Percentiles rank a stretch among this genome's conserved stretches.
Evolutionary conservation across 1,140 invertebrate species (phyloP).

Genomic region (Cotesia vestalis): DNA sequence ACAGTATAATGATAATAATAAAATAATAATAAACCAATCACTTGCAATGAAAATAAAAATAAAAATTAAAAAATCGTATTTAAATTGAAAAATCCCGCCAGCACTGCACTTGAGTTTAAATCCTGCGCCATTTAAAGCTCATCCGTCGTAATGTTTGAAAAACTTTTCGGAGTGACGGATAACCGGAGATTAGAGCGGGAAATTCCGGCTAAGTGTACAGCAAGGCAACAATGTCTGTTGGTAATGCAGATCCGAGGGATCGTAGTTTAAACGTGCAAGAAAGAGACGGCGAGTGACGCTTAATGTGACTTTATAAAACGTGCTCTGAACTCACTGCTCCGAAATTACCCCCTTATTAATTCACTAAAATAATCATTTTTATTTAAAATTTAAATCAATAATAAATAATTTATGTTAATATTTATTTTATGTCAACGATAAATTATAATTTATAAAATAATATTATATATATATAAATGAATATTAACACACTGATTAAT

Average conservation of each 20-base stretch:
- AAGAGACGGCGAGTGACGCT: slow-evolving; percentile 32
- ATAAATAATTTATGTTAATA: too few relatives aligned
- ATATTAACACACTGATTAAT: too few relatives aligned
- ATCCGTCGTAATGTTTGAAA: not conserved
- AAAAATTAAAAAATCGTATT: slow-evolving; percentile 2
- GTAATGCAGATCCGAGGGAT: slow-evolving; percentile 24
- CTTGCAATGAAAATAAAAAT: not conserved
- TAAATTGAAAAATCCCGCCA: slow-evolving; percentile 31
- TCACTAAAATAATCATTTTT: too few relatives aligned
- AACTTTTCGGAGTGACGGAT: not conserved
- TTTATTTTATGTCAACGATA: too few relatives aligned
- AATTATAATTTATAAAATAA: too few relatives aligned
- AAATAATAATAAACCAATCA: too few relatives aligned
- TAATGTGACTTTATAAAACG: not conserved
- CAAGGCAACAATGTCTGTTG: slow-evolving; percentile 14
- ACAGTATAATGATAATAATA: not conserved
- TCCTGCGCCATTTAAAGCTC: slow-evolving; percentile 16
- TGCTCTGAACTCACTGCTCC: slow-evolving; percentile 32
- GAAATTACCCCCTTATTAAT: too few relatives aligned
- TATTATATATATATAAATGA: too few relatives aligned
- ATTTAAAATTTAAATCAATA: too few relatives aligned
- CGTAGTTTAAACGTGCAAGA: slow-evolving; percentile 7
- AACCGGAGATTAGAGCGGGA: slow-evolving; percentile 40
- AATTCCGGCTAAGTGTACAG: slow-evolving; percentile 29
- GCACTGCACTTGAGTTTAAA: slow-evolving; percentile 22